Evolutionary conservation across 2,797 vertebrate species (phyloP).

Genomic region (Ciconia nigra): DNA sequence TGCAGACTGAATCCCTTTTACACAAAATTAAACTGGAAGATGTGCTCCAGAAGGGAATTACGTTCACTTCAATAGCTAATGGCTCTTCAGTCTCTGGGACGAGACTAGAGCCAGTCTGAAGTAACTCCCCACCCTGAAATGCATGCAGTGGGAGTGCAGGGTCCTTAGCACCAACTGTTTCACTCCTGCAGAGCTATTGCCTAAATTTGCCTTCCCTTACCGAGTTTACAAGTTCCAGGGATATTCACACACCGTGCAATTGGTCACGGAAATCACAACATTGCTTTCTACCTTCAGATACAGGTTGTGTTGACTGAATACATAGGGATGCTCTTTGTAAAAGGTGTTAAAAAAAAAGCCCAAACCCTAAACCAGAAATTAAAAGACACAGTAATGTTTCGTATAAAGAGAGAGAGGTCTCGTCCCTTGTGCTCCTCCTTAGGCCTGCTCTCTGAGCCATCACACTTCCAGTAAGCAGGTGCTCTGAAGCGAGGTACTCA

Average conservation of each 20-base stretch:
- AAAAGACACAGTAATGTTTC: neutral
- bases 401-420: neutral
- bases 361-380: neutral
- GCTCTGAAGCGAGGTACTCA: neutral
- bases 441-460: neutral
- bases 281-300: neutral
- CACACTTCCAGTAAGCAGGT: neutral
- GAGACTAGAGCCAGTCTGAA: neutral
- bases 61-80: neutral
- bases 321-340: neutral
- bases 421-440: neutral
- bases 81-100: neutral
- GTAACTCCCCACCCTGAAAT: neutral
- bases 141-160: rapidly evolving
- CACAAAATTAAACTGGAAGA: neutral
- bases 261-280: neutral
- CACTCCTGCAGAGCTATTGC: neutral
- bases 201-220: neutral
- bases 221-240: neutral
- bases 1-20: neutral
- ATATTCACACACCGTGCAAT: rapidly evolving
- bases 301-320: neutral
- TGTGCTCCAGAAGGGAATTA: neutral
- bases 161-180: neutral
- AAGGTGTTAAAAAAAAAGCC: neutral